Percentiles rank a stretch among this genome's conserved stretches.
phyloP scores from a whole-genome alignment of 2,113 vertebrate genomes.

The Myodes glareolus region DNA sequence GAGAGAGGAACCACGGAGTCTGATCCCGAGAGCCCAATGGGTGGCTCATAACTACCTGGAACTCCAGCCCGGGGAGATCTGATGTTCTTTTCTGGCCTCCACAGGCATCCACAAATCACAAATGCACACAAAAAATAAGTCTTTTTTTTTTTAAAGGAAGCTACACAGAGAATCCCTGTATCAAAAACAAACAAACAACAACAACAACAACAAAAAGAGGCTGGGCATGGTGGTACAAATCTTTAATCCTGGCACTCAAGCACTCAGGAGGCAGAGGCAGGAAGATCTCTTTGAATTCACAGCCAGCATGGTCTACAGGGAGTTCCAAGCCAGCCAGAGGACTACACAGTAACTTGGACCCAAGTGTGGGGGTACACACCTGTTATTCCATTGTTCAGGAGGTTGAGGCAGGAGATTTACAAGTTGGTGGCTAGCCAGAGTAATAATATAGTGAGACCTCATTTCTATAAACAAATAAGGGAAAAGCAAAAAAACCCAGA shows the following conservation, averaged over 20 bases:
- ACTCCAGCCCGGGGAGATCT: not conserved
- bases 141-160: too few relatives aligned
- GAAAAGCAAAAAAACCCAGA: too few relatives aligned
- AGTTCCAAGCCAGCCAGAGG: not conserved
- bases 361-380: not conserved
- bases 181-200: too few relatives aligned
- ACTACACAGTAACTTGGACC: not conserved
- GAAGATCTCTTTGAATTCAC: not conserved
- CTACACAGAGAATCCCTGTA: too few relatives aligned
- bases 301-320: not conserved
- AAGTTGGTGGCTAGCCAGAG: not conserved
- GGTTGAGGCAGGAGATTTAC: not conserved
- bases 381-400: too few relatives aligned
- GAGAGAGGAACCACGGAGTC: too few relatives aligned
- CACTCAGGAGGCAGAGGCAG: not conserved
- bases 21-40: not conserved
- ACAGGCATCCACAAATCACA: not conserved
- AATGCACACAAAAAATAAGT: not conserved
- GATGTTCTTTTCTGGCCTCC: not conserved
- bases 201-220: not conserved
- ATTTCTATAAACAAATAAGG: not conserved
- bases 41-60: not conserved
- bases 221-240: not conserved
- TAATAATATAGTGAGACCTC: not conserved
- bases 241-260: not conserved